phyloP scores from a whole-genome alignment of 2,888 invertebrate species.

The Rhabditoides inermis region DNA sequence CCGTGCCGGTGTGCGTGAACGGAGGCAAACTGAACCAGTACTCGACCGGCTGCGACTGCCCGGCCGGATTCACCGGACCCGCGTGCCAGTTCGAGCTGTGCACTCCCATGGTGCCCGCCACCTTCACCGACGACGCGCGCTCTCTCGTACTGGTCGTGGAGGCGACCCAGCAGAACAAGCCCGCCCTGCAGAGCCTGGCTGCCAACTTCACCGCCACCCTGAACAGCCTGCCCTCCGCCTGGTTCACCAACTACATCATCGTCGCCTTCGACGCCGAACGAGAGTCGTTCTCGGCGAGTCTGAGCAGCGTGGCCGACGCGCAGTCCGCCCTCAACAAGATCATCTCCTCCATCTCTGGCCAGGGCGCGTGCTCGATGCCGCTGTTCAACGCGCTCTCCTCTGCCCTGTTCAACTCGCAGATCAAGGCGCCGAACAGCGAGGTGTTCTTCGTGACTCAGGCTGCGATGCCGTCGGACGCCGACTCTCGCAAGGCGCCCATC shows the following conservation, averaged over 20 bases:
- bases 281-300: too few relatives aligned
- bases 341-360: constrained; percentile 28
- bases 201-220: constrained; percentile 11
- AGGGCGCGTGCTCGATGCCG: constrained; percentile 10
- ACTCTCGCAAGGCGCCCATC: constrained; percentile 8
- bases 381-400: not conserved
- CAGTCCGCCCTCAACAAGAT: constrained; percentile 25
- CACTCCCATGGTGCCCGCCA: constrained; percentile 1
- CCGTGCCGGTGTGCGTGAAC: constrained; percentile 33
- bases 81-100: constrained; percentile 21
- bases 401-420: constrained; percentile 6
- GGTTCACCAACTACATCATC: constrained; percentile 28
- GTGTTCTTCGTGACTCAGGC: constrained; percentile 21
- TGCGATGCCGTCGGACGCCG: constrained; percentile 16
- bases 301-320: too few relatives aligned
- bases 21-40: constrained; percentile 28
- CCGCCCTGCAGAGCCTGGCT: constrained; percentile 9
- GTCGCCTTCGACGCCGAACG: constrained; percentile 35
- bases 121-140: not conserved
- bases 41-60: constrained; percentile 22
- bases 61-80: constrained; percentile 23
- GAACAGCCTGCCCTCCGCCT: constrained; percentile 12
- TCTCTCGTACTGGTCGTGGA: constrained; percentile 8
- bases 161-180: constrained; percentile 2
- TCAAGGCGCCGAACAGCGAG: constrained; percentile 20